Evolutionary conservation across 2,888 invertebrate species (phyloP).

Genomic region (Lucinisca nassula): DNA sequence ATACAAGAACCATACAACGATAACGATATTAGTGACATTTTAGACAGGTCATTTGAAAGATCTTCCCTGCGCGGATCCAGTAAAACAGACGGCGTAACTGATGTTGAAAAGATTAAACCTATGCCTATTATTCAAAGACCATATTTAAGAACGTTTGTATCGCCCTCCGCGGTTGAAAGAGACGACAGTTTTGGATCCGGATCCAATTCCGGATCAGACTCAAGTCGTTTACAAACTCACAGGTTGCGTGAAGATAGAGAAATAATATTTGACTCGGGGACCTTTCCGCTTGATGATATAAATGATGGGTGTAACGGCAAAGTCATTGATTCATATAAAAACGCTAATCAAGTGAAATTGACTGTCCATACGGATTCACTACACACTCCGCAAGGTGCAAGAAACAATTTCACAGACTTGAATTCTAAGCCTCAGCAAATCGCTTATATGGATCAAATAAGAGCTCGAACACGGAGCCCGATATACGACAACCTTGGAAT

Average conservation of each 20-base stretch:
- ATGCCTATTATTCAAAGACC: slow-evolving; percentile 1
- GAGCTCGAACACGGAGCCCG: neutral
- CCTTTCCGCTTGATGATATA: slow-evolving; percentile 49
- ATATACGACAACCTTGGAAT: neutral
- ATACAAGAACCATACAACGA: slow-evolving; percentile 69
- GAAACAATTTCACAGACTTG: too few relatives aligned
- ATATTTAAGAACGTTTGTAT: neutral
- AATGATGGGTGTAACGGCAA: slow-evolving; percentile 17
- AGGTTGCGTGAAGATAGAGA: slow-evolving; percentile 53
- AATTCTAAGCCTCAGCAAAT: neutral
- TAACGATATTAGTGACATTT: slow-evolving; percentile 75
- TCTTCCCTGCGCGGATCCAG: neutral
- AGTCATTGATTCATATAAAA: neutral
- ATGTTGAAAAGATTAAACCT: neutral
- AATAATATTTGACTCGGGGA: slow-evolving; percentile 36
- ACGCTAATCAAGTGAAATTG: neutral
- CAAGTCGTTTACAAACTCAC: neutral
- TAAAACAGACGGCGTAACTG: neutral
- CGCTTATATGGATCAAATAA: neutral
- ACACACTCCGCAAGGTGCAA: too few relatives aligned
- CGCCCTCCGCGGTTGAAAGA: neutral
- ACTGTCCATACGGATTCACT: neutral
- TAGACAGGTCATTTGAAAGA: slow-evolving; percentile 35
- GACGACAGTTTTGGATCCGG: slow-evolving; percentile 1
- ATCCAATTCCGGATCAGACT: neutral